A percentile compares a stretch with the other conserved stretches of the same genome.
Evolutionary conservation across 2,113 vertebrate species (phyloP).

Genomic region (Marcusenius ussheri): DNA sequence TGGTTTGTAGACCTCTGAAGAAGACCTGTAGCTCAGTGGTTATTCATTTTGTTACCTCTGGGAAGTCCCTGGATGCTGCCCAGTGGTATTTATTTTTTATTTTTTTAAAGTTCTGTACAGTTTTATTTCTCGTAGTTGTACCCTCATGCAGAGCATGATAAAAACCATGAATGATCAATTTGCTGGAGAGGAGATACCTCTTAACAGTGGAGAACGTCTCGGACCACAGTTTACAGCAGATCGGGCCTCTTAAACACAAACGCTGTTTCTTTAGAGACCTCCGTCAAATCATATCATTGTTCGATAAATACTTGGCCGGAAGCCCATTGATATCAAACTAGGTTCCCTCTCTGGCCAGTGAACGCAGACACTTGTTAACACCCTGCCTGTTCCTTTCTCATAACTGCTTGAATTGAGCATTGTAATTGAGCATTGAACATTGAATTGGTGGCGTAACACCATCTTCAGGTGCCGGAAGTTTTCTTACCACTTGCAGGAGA

Average conservation of each 20-base stretch:
- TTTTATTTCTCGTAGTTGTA: neutral
- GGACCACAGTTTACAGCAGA: neutral
- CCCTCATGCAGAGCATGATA: neutral
- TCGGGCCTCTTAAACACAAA: neutral
- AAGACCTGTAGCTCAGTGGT: neutral
- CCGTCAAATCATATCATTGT: neutral
- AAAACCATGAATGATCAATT: neutral
- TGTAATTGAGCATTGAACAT: neutral
- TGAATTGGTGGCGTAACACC: neutral
- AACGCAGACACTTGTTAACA: neutral
- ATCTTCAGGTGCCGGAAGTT: neutral
- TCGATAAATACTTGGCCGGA: neutral
- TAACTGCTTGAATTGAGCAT: neutral
- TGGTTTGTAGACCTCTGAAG: neutral
- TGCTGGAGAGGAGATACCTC: neutral
- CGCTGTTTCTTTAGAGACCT: neutral
- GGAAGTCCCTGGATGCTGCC: neutral
- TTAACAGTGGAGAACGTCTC: neutral
- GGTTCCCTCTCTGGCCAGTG: neutral
- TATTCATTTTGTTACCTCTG: neutral
- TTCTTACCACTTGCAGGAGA: neutral
- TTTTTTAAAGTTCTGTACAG: neutral
- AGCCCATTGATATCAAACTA: neutral
- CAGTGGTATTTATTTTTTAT: neutral
- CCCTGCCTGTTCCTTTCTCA: neutral